Percentiles rank a stretch among this genome's conserved stretches.
Evolutionary conservation across 2,797 vertebrate species (phyloP).

Genomic region (Eremophila alpestris): DNA sequence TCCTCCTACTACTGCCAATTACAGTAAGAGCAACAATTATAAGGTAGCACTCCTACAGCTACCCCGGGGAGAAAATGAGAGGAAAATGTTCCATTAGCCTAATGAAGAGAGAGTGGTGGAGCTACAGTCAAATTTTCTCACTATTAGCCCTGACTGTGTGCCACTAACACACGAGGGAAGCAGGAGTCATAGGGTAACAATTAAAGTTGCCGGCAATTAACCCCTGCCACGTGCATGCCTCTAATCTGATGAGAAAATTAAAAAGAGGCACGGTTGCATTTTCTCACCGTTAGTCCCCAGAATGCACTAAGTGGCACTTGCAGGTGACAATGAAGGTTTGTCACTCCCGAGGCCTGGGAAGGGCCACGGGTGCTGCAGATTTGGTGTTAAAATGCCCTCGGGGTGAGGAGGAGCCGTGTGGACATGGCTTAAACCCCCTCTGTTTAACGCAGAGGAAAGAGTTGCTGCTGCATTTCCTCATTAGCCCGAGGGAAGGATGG

Average conservation of each 20-base stretch:
- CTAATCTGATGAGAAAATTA: constrained; percentile 72
- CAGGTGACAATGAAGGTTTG: constrained; percentile 32
- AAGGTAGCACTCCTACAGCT: constrained; percentile 79
- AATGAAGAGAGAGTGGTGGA: constrained; percentile 77
- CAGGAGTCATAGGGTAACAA: constrained; percentile 73
- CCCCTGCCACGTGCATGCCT: constrained; percentile 55
- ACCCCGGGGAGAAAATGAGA: constrained; percentile 82
- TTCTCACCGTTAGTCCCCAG: constrained; percentile 46
- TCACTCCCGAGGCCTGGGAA: constrained; percentile 3
- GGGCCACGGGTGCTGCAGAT: not conserved
- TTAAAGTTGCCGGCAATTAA: constrained; percentile 81
- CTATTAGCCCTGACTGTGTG: constrained; percentile 75
- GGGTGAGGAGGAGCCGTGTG: not conserved
- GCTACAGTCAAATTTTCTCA: constrained; percentile 75
- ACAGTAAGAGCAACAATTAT: constrained; percentile 82
- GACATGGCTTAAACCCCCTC: constrained; percentile 4
- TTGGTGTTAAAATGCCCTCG: constrained; percentile 33
- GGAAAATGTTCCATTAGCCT: constrained; percentile 85
- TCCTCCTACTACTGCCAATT: constrained; percentile 82
- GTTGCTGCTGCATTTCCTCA: not conserved
- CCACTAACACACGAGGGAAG: constrained; percentile 69
- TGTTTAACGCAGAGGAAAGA: constrained; percentile 5
- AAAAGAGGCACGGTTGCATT: constrained; percentile 43
- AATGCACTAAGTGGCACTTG: constrained; percentile 36
- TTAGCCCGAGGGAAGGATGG: not conserved